A percentile compares a stretch with the other conserved stretches of the same genome.
These are phyloP conservation scores for Nemotelus nigrinus DNA, from an alignment of 2,888 invertebrate genomes.

Conservation along the genomic window DNA sequence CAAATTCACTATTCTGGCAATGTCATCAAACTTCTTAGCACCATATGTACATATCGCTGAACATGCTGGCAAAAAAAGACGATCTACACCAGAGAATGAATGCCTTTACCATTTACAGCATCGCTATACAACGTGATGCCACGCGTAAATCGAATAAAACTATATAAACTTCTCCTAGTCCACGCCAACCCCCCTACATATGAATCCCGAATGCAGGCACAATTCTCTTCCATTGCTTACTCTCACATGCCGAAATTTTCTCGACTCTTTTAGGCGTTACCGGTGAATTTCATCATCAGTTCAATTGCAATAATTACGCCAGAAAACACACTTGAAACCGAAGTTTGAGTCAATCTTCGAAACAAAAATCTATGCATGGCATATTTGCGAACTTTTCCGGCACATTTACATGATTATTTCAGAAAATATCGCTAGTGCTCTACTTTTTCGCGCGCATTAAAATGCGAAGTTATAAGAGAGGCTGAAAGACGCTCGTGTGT, in stretches of 20 bases:
- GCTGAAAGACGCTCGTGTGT: not conserved
- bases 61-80: not conserved
- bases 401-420: slow-evolving; percentile 1
- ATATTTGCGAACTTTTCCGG: slow-evolving; percentile 1
- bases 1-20: not conserved
- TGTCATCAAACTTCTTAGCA: not conserved
- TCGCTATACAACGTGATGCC: slow-evolving; percentile 13
- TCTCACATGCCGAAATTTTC: not conserved
- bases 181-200: too few species aligned
- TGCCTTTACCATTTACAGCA: not conserved
- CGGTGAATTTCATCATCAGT: slow-evolving; percentile 30
- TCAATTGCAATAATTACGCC: slow-evolving; percentile 13
- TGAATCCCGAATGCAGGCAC: not conserved
- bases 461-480: not conserved
- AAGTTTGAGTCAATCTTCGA: not conserved
- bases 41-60: not conserved
- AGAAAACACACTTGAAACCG: slow-evolving; percentile 11
- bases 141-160: slow-evolving; percentile 17
- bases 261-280: slow-evolving; percentile 42
- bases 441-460: slow-evolving; percentile 29
- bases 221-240: not conserved
- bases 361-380: not conserved
- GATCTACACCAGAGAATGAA: not conserved
- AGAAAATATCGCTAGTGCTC: not conserved
- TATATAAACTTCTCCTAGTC: not conserved